Evolutionary conservation across 2,797 vertebrate species (phyloP).

Genomic region (Mallotus villosus): DNA sequence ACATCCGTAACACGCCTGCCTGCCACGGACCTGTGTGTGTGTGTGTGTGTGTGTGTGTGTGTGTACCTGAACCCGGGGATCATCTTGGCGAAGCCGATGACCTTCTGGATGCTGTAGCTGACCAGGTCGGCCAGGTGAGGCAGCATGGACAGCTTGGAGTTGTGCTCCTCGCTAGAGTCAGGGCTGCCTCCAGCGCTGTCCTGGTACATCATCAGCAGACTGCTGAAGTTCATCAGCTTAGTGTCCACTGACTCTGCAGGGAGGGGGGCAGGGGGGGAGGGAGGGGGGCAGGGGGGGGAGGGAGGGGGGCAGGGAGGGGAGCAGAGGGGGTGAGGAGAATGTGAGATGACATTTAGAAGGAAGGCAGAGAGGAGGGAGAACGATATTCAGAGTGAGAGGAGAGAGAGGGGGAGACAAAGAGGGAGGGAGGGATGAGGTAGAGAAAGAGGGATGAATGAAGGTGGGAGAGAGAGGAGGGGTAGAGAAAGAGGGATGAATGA

Average conservation of each 20-base stretch:
- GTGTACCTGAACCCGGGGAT: constrained; percentile 94
- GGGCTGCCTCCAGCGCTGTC: constrained; percentile 78
- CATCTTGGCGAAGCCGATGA: constrained; percentile 97
- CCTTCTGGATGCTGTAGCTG: constrained; percentile 98
- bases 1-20: too few species aligned
- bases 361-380: neutral
- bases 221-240: constrained; percentile 78
- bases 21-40: neutral
- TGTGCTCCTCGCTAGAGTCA: constrained; percentile 74
- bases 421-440: too few species aligned
- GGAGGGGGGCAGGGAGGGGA: neutral
- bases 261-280: neutral
- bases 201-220: constrained; percentile 79
- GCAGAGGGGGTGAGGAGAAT: too few species aligned
- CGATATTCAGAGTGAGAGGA: too few species aligned
- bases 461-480: neutral
- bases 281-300: neutral
- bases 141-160: constrained; percentile 88
- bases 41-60: constrained; percentile 30
- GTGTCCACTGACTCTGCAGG: constrained; percentile 76
- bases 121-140: constrained; percentile 95
- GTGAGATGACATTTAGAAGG: too few species aligned
- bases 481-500: neutral
- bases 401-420: too few species aligned
- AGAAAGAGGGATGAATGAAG: neutral